Evolutionary conservation across 2,113 vertebrate species (phyloP), one percentile per base, ranked within the genome.

Genomic region (Piliocolobus tephrosceles): DNA sequence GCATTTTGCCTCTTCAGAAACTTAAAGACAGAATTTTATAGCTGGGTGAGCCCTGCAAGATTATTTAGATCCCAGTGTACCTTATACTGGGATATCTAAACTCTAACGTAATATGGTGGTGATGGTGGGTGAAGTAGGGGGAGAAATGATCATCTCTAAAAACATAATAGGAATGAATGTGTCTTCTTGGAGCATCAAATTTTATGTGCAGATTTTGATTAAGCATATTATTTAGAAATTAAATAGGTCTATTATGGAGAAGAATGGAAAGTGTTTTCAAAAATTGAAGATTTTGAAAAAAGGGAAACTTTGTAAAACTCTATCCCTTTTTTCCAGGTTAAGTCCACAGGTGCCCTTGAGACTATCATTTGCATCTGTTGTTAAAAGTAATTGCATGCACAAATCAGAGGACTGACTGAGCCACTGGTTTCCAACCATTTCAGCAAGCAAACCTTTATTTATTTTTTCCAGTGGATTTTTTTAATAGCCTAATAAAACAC

Each of bases 401-500:
- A 16, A 57, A 35, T 55, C 18, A 43, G 45, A 90, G 50, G 25
- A 50, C 7, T 52, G 47, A 64, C 58, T 68, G 61, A 90, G 76
- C 70, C 78, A 50, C 40, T 80, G 88, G 81, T 85, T 95, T 90
- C 73, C 50, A 95, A 70, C n/a, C 72, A 89, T 95, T 94, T 94
- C 76, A 93, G 90, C 80, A 95, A 75, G 73, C 68, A 88, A 57
- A 95, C 43, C 40, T 92, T 95, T 96, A 89, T 94, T 78, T 92
- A 23, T 88, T 83, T 85, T 94, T 57, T 47, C 88, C 94, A 86
- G 61, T 94, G 86, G 78, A 86, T 66, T 96, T 97, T 72, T 75
- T 72, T 75, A 91, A 85, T 81, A 85, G 76, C 85, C 96, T 93
- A 98, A 92, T 96, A 97, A 96, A 97, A 96, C 43, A 94, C 27